Base-by-base conservation (phyloP, 2,888 invertebrate species). In the Chrysolina haemoptera region DNA sequence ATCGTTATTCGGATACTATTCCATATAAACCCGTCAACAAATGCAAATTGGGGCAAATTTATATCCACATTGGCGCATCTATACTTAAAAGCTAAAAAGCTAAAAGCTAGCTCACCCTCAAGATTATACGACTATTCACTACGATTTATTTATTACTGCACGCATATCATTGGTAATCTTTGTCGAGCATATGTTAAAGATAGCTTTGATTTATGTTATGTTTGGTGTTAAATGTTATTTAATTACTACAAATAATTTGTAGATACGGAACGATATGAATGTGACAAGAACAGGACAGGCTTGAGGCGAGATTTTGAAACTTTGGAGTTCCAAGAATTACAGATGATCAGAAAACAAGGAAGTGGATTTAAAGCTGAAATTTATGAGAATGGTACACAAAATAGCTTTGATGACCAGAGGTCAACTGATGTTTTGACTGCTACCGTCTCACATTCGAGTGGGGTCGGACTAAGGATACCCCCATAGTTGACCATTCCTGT, bases 201-300 rank as follows among this genome's bases (percentile, higher is more conserved):
- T 46, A 46, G 46, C 46, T 46, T 46, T 46, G 46, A 46, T 46
- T 46, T 46, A 46, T 46, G 14, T 46, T 46, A 14, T 46, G 46
- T 46, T 46, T 46, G 46, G 46, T 46, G 46, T 46, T 46, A n/a
- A 46, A 46, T 14, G n/a, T 14, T 46, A 46, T 46, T 46, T 46
- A 46, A 46, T 46, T 46, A 14, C 14, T 46, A 46, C 14, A 46
- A 6, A 46, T 46, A 46, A 46, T 46, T 46, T 46, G 46, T 46
- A 14, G 12, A 46, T n/a, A 14, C 46, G 1, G n/a, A 14, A 14
- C 3, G 46, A 8, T 35, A 6, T 35, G 14, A 46, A 46, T 46
- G 46, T 46, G 46, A 46, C 14, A 46, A 14, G 12, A n/a, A 46
- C 46, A 46, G 46, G 46, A 14, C n/a, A 12, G 46, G 46, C 12